Evolutionary conservation across 1,140 invertebrate genomes (phyloP).

Genomic region (Reticulitermes speratus): DNA sequence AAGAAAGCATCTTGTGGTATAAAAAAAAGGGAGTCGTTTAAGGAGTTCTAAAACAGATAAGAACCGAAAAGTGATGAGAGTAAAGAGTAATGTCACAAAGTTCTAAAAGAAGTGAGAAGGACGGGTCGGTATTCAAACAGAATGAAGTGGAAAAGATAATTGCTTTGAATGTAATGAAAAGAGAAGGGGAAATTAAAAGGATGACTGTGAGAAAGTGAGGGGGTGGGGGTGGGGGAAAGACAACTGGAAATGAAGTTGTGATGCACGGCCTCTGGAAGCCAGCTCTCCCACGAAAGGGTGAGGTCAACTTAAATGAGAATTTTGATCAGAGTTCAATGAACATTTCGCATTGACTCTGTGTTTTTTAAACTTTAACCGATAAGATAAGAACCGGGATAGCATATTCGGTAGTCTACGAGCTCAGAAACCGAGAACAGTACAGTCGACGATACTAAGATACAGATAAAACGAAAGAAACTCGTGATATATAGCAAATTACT

Average conservation of each 20-base stretch:
- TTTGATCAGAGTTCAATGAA: not conserved
- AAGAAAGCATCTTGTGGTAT: not conserved
- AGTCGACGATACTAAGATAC: too few relatives aligned
- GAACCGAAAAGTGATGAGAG: not conserved
- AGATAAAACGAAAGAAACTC: too few relatives aligned
- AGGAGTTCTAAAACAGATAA: not conserved
- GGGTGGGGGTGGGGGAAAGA: too few relatives aligned
- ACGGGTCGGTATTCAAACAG: not conserved
- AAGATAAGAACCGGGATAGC: too few relatives aligned
- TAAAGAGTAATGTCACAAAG: not conserved
- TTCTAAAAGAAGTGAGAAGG: not conserved
- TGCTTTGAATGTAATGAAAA: not conserved
- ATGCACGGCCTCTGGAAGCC: not conserved
- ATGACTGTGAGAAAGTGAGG: not conserved
- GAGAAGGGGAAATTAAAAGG: not conserved
- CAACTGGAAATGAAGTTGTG: not conserved
- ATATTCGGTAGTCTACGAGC: too few relatives aligned
- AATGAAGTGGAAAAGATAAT: constrained; percentile 17
- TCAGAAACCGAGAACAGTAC: too few relatives aligned
- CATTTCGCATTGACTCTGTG: too few relatives aligned
- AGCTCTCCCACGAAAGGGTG: not conserved
- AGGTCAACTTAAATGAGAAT: not conserved
- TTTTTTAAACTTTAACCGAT: too few relatives aligned
- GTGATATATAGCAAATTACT: too few relatives aligned
- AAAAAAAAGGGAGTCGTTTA: not conserved